Percentiles rank a stretch among this genome's conserved stretches.
Conservation (phyloP, 2,113 vertebrate genomes). For the Cichladusa arquata region DNA sequence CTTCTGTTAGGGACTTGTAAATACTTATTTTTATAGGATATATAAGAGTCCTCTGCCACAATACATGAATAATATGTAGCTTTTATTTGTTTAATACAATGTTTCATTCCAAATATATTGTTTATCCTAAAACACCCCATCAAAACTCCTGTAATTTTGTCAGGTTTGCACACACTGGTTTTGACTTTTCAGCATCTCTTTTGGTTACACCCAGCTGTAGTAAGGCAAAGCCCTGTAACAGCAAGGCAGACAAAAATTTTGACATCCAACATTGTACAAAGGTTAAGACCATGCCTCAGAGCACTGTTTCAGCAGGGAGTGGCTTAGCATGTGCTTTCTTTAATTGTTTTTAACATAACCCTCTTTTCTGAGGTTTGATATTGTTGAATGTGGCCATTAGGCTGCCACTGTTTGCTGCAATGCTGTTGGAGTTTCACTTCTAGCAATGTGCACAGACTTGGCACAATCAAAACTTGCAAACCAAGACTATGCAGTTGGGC, state of each 20-base stretch:
- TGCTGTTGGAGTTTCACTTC: not conserved
- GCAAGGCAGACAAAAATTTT: not conserved
- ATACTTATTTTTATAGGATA: not conserved
- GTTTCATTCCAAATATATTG: not conserved
- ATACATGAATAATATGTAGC: not conserved
- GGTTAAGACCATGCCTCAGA: not conserved
- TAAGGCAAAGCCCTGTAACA: not conserved
- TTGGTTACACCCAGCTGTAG: not conserved
- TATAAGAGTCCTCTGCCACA: not conserved
- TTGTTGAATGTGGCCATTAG: not conserved
- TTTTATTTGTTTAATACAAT: not conserved
- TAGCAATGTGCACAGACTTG: not conserved
- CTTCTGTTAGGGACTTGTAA: not conserved
- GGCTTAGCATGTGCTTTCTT: not conserved
- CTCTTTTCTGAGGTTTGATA: rapidly evolving
- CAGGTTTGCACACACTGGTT: not conserved
- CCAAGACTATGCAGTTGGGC: not conserved
- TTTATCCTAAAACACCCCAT: not conserved
- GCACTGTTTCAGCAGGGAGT: not conserved
- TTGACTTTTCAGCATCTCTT: not conserved
- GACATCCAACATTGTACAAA: not conserved
- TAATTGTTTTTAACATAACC: not conserved
- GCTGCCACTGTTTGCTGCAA: not conserved
- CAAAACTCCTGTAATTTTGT: not conserved
- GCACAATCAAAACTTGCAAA: not conserved